These are phyloP conservation scores for Pinctada fucata DNA, from an alignment of 2,888 invertebrate species.

Conservation along the genomic window DNA sequence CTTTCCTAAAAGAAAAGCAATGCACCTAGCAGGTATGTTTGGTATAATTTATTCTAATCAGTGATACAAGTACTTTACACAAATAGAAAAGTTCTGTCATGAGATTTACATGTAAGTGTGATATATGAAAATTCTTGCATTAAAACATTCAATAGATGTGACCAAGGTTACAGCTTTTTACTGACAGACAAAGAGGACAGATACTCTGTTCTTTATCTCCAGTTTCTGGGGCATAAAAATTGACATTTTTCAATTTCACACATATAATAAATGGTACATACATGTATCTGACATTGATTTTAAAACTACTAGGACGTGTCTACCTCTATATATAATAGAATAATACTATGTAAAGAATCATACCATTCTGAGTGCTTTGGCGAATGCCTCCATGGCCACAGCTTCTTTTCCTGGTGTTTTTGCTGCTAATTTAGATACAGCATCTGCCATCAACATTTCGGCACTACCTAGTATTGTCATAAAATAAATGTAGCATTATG, in stretches of 20 bases:
- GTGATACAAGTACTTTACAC: neutral
- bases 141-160: neutral
- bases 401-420: conserved; percentile 97
- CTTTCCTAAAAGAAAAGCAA: no score
- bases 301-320: no score
- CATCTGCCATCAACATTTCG: conserved; percentile 98
- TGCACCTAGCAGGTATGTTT: no score
- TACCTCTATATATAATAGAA: neutral
- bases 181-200: neutral
- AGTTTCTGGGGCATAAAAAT: neutral
- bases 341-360: conserved; percentile 15
- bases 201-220: neutral
- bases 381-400: conserved; percentile 97
- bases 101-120: neutral
- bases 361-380: conserved; percentile 84
- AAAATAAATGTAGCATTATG: no score
- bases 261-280: no score
- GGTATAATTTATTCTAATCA: neutral
- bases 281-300: no score
- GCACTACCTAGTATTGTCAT: conserved; percentile 83
- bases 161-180: neutral
- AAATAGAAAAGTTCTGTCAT: neutral
- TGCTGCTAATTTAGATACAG: conserved; percentile 88
- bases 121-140: neutral
- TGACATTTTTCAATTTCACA: neutral